Conservation (phyloP, 1,140 invertebrate genomes). For the Euura lappo region DNA sequence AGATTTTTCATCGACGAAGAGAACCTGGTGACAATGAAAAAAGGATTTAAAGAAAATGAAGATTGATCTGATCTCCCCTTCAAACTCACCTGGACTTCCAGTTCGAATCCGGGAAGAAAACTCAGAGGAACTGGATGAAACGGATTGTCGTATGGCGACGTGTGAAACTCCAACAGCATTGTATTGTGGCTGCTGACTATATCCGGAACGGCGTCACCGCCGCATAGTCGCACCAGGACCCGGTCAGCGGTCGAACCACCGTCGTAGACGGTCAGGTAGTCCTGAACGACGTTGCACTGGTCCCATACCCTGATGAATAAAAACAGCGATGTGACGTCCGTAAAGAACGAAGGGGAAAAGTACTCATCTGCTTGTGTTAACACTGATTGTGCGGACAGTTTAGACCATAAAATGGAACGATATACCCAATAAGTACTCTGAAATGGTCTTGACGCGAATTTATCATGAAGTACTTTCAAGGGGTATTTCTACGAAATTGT, state of each 20-base stretch:
- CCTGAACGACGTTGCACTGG: conserved; percentile 80
- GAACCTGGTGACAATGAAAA: conserved; percentile 62
- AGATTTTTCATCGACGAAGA: conserved; percentile 76
- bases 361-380: no score
- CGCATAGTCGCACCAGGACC: conserved; percentile 79
- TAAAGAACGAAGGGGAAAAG: neutral
- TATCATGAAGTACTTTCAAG: conserved; percentile 7
- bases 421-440: neutral
- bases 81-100: conserved; percentile 74
- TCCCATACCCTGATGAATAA: conserved; percentile 73
- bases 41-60: conserved; percentile 10
- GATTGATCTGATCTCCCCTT: neutral
- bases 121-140: conserved; percentile 80
- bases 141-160: conserved; percentile 81
- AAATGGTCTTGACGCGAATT: conserved; percentile 17
- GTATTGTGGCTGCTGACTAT: conserved; percentile 79
- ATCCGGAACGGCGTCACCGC: conserved; percentile 81
- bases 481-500: no score
- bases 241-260: conserved; percentile 75
- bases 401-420: neutral
- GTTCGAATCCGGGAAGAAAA: conserved; percentile 80
- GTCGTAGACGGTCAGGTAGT: conserved; percentile 83
- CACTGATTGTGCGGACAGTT: no score
- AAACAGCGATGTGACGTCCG: conserved; percentile 11
- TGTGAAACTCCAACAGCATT: conserved; percentile 82